Base-by-base conservation (phyloP, 1,140 invertebrate genomes). In the Macrobrachium nipponense region DNA sequence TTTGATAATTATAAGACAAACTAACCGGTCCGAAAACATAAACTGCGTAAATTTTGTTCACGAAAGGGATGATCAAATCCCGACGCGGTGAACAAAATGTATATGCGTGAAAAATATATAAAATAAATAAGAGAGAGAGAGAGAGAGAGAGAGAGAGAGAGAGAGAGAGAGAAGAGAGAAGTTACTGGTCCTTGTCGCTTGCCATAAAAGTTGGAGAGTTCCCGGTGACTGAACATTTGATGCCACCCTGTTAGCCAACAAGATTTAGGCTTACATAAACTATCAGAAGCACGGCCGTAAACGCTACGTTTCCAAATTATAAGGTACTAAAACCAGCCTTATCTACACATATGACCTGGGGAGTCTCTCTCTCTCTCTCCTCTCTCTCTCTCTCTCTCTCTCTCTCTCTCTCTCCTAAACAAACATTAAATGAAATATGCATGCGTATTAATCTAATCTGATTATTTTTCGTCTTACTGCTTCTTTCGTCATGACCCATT, bases 271-370 rank as follows among this genome's bases (percentile, higher is more conserved):
- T 80, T 80, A 43, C 77, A 64, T 83, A 83, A 83, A 83, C 72
- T 61, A 60, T 83, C 73, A 66, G 73, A 75, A 75, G 73, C 60
- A 43, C 81, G 81, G 27, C 73, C 81, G 60, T 83, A 83, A 83
- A 83, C 77, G 81, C 81, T 83, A 51, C 43, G 72, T 66, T 83
- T 83, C 81, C 81, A 83, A 83, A 83, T 83, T 83, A 83, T 83
- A 83, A 83, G 81, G 73, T 66, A 83, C 60, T 83, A 83, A 83
- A 83, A 14, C 73, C 72, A 61, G 36, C 73, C 81, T 83, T 77
- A 77, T 66, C 62, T 73, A 60, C 66, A 23, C 23, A 43, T 70
- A 70, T 43, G 51, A 51, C 51, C 51, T 51, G 51, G 51, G 51
- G 51, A 12, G 5, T 27, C 20, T n/a, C 5, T 70, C 8, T 8